Evolutionary conservation across 2,888 invertebrate species (phyloP), one percentile per base, ranked within the genome.

Genomic region (Pelosia muscerda): DNA sequence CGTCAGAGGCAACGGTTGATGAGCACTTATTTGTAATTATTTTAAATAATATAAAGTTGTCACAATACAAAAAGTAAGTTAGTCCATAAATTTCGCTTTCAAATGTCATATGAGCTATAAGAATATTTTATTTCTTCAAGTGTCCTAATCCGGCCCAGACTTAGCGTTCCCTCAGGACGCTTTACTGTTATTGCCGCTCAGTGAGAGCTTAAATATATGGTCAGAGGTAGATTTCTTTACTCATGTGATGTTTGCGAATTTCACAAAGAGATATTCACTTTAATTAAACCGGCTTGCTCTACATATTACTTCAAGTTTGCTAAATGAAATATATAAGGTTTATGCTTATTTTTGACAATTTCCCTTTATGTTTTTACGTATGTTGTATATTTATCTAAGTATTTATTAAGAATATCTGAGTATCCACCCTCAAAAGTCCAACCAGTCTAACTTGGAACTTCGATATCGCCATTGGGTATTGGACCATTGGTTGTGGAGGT

Each of bases 111-210:
- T 49, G 49, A 49, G 49, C n/a, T 23, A 19, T 6, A 26, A 61
- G 3, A 49, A 6, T 26, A 26, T 63, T 63, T 55, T 55, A 63
- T 55, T 8, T 8, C 42, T n/a, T 49, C 63, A 34, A 63, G 23
- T 22, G 55, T 38, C 26, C 55, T 11, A 79, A 73, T 84, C 68
- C 83, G 66, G 22, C 75, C 75, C 87, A 81, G 83, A 59, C 8
- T 25, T 69, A 76, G 78, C 72, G 83, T 83, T 88, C 90, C 87
- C 88, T 78, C 75, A 83, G 88, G 91, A 88, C 88, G 84, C 85
- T 92, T 92, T 91, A 92, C 85, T 87, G 89, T 90, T 90, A 92
- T 88, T 85, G 89, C 89, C 87, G 84, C 84, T 86, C 85, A 84
- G 86, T 82, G 86, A 84, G 80, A 85, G 82, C 84, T 85, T 83